Evolutionary conservation across 2,113 vertebrate species (phyloP).

Genomic region (Misgurnus mizolepis): DNA sequence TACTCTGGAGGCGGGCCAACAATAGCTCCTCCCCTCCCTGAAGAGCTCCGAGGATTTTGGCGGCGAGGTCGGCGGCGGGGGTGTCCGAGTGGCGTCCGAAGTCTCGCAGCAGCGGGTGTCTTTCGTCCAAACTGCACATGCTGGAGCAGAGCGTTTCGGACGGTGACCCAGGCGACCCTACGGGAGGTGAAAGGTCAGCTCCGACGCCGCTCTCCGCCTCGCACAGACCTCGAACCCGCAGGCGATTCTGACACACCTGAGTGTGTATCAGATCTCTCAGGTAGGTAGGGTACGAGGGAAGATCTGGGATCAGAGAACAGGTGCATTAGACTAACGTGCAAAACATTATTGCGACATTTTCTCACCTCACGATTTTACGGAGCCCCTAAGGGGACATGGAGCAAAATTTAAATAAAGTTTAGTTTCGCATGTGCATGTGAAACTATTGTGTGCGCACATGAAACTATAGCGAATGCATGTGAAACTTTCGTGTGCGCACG

Average conservation of each 20-base stretch:
- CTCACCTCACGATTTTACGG: no score
- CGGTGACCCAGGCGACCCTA: conserved; percentile 79
- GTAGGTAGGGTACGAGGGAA: conserved; percentile 77
- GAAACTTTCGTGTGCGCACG: no score
- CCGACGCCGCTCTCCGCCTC: conserved; percentile 81
- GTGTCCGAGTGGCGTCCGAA: conserved; percentile 76
- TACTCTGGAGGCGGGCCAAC: conserved; percentile 82
- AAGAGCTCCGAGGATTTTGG: conserved; percentile 86
- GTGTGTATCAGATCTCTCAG: conserved; percentile 87
- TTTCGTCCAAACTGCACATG: conserved; percentile 91
- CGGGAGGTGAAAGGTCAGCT: conserved; percentile 84
- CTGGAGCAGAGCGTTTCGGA: conserved; percentile 90
- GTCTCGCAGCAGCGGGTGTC: conserved; percentile 81
- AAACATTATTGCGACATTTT: no score
- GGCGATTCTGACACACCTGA: conserved; percentile 80
- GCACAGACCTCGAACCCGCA: conserved; percentile 75
- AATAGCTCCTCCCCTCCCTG: conserved; percentile 82
- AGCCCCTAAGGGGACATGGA: no score
- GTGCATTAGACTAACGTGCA: neutral
- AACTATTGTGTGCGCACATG: no score
- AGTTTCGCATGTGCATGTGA: no score
- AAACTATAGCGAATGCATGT: no score
- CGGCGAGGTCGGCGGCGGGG: conserved; percentile 82
- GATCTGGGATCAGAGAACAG: conserved; percentile 57
- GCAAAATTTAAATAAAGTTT: no score